These are phyloP conservation scores for Rhincodon typus DNA, from an alignment of 2,797 vertebrate genomes.

Conservation along the genomic window DNA sequence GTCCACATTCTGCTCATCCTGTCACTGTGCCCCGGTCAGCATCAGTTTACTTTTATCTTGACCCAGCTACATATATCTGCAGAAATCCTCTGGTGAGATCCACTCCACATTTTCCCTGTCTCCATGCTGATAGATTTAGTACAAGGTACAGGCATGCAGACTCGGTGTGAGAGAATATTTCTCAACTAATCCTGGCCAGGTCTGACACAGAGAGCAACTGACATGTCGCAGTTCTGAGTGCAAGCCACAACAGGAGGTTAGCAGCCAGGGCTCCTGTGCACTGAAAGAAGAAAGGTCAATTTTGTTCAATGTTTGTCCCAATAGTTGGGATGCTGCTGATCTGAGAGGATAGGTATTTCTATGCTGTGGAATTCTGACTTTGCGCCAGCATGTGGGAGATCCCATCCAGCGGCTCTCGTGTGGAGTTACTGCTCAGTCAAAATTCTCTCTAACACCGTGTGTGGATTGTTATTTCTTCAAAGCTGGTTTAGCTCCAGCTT, in stretches of 20 bases:
- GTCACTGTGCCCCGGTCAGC: not conserved
- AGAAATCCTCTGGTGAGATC: conserved; percentile 43
- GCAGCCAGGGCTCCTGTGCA: not conserved
- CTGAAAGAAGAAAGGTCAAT: not conserved
- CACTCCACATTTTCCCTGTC: conserved; percentile 61
- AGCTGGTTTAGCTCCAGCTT: not conserved
- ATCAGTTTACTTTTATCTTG: not conserved
- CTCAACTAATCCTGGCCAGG: conserved; percentile 44
- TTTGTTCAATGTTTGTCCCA: not conserved
- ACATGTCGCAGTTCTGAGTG: conserved; percentile 45
- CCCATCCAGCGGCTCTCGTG: not conserved
- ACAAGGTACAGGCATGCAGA: conserved; percentile 62
- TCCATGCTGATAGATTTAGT: conserved; percentile 58
- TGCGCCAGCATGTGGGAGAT: not conserved
- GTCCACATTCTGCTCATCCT: not conserved
- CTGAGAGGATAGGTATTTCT: not conserved
- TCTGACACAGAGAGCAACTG: conserved; percentile 62
- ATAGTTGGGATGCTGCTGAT: too few relatives aligned
- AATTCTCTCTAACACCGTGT: not conserved
- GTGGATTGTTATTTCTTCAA: not conserved
- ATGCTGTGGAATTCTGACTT: not conserved
- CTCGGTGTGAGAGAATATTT: conserved; percentile 53
- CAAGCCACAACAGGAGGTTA: conserved; percentile 40
- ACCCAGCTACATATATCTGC: not conserved
- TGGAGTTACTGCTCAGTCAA: not conserved